Evolutionary conservation across 2,113 vertebrate genomes (phyloP), one percentile per base, ranked within the genome.

Genomic region (Nestor notabilis): DNA sequence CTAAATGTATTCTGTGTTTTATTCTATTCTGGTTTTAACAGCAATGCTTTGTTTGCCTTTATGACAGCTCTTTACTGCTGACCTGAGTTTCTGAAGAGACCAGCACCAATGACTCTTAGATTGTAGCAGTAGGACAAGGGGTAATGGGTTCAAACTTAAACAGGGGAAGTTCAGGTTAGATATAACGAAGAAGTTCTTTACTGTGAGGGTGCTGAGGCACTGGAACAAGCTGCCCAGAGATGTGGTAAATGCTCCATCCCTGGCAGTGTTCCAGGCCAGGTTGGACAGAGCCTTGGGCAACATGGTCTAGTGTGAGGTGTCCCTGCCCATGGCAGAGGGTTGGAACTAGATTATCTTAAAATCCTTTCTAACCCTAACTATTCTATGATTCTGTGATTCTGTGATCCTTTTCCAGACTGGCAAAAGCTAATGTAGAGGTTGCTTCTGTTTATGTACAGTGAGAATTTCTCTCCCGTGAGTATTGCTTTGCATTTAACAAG

Each of bases 1-100:
- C 16, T 52, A 76, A 68, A 53, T 35, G 0, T 16, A 17, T 61
- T 87, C n/a, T 0, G 0, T 65, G 10, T 5, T 87, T 65, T 65
- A 37, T n/a, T 77, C 15, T 61, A 31, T 58, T 7, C 3, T 10
- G 2, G 17, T 65, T 79, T 69, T 37, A 70, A 46, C 13, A 55
- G 5, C 8, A 70, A 13, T 33, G 19, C 4, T 86, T 13, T 88
- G 8, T 65, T 70, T 94, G 29, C n/a, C n/a, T 70, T 46, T 64
- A 53, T 35, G 16, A 52, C 58, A 41, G 4, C 23, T 66, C 9
- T 61, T 69, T 35, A 33, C 39, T 68, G 14, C 15, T 53, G 25
- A 89, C 33, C 1, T 8, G 46, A 50, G 77, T 53, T 89, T 86
- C 76, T 83, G 63, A 83, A 76, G 39, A 61, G 33, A 61, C 3